These are phyloP conservation scores for Uloborus diversus DNA, from an alignment of 1,140 invertebrate genomes.

Conservation along the genomic window DNA sequence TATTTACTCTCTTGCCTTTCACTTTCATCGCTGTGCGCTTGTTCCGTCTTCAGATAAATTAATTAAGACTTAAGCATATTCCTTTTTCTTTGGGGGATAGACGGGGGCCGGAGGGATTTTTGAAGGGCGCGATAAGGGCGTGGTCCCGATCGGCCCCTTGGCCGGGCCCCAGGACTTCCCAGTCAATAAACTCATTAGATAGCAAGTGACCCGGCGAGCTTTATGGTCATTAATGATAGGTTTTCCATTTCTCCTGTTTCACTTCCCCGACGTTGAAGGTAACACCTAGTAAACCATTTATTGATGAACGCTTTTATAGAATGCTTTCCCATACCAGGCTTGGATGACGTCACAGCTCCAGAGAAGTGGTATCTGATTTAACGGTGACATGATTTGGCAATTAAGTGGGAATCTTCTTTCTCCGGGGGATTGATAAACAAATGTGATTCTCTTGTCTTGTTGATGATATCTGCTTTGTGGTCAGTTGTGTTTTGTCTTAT, in stretches of 20 bases:
- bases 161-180: constrained; percentile 49
- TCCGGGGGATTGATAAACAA: too few species aligned
- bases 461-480: too few species aligned
- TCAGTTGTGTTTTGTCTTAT: too few species aligned
- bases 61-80: constrained; percentile 33
- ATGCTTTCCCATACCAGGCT: too few species aligned
- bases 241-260: constrained; percentile 40
- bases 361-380: too few species aligned
- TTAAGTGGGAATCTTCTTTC: too few species aligned
- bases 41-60: constrained; percentile 33
- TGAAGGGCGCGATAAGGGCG: constrained; percentile 42
- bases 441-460: too few species aligned
- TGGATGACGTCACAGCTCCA: too few species aligned
- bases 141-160: constrained; percentile 41
- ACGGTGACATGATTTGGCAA: too few species aligned
- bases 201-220: constrained; percentile 48
- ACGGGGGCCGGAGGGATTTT: constrained; percentile 25
- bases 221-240: constrained; percentile 54
- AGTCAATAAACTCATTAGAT: constrained; percentile 52
- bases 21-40: constrained; percentile 3
- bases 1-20: not conserved
- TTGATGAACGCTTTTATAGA: too few species aligned
- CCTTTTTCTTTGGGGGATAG: too few species aligned
- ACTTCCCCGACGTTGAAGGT: constrained; percentile 8
- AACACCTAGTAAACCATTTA: constrained; percentile 52